Evolutionary conservation across 1,140 invertebrate species (phyloP), one percentile per base, ranked within the genome.

Genomic region (Subanguina moxae): DNA sequence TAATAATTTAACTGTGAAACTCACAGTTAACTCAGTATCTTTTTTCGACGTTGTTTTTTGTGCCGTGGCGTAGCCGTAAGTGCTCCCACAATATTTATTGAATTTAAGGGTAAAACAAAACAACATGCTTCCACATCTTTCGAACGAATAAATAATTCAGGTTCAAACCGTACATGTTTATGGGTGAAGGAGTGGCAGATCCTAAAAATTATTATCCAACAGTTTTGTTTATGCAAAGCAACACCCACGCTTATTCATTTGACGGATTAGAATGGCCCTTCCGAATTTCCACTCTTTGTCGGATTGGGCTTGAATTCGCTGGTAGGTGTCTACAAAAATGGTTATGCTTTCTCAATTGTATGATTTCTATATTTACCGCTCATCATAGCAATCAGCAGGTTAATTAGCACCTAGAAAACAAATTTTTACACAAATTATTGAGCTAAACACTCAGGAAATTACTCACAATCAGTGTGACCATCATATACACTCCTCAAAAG

Each of bases 271-370:
- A 86, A 98, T 98, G 52, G 94, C 96, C 76, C 97, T 85, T 32
- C 95, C 95, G 83, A 95, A 99, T 84, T 99, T 99, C 95, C 95
- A 99, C 85, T 99, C 95, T 76, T 94, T 96, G 84, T 99, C 95
- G n/a, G 94, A 97, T 88, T 98, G 94, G 52, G 94, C 90, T 87
- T 92, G 91, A 82, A 97, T 97, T 75, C 94, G 87, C 85, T 97
- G 93, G 84, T 97, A 97, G 76, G 94, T 97, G 87, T 97, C 93
- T 82, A 92, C 94, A 52, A 8, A 52, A 19, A 52, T 7, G 17
- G 8, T 7, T 25, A 7, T 25, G 48, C 32, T 38, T 38, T 38
- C 11, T 38, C 11, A 38, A 5, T 11, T 38, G 32, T 11, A 38
- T 11, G 3, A 38, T 38, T 38, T 21, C 3, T 7, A 52, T 21